These are phyloP conservation scores for Ditula angustiorana DNA, from an alignment of 2,888 invertebrate species.

Conservation along the genomic window DNA sequence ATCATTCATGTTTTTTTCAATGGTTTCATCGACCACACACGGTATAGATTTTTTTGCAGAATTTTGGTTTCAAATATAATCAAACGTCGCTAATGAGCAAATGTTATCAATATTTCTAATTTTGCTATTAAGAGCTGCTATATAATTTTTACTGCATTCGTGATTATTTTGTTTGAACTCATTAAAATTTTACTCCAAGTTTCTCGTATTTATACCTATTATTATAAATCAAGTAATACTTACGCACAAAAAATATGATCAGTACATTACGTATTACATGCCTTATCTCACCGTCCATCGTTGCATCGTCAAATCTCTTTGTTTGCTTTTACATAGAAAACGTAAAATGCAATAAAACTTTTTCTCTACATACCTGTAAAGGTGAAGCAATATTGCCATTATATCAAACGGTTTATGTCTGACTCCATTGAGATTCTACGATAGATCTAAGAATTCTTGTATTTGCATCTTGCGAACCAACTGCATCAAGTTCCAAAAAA, in stretches of 20 bases:
- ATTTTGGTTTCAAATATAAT: conserved; percentile 10
- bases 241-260: too few species aligned
- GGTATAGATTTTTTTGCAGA: not conserved
- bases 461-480: too few species aligned
- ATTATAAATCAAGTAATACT: too few species aligned
- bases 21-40: not conserved
- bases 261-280: not conserved
- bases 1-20: too few species aligned
- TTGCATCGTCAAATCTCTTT: not conserved
- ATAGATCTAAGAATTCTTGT: too few species aligned
- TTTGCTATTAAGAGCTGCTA: too few species aligned
- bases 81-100: conserved; percentile 14
- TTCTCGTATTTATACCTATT: not conserved
- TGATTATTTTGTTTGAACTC: not conserved
- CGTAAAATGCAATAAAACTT: not conserved
- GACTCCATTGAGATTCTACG: too few species aligned
- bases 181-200: not conserved
- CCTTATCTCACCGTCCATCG: not conserved
- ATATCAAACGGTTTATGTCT: too few species aligned
- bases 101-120: conserved; percentile 7
- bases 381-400: not conserved
- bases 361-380: not conserved
- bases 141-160: not conserved
- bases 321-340: not conserved
- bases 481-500: too few species aligned